Percentiles rank a stretch among this genome's conserved stretches.
Conservation (phyloP, 2,113 vertebrate genomes). For the Megaceryle maxima region DNA sequence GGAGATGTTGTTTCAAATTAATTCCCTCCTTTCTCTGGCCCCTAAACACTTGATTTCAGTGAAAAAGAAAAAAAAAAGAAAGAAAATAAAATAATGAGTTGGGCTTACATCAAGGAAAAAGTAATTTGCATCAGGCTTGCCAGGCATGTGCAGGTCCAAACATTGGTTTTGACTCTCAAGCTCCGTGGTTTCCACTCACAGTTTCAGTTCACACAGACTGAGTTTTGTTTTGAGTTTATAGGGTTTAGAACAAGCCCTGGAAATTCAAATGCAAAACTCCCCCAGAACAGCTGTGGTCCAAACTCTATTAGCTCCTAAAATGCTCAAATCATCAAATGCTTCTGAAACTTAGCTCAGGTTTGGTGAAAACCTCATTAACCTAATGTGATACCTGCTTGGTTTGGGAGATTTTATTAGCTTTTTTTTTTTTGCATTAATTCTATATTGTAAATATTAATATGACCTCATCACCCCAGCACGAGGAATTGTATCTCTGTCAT, state of each 20-base stretch:
- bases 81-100: not conserved
- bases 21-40: not conserved
- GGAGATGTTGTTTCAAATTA: not conserved
- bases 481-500: not conserved
- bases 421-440: not conserved
- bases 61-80: not conserved
- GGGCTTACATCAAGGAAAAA: not conserved
- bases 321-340: not conserved
- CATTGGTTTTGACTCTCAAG: not conserved
- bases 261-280: not conserved
- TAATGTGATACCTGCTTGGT: not conserved
- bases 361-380: not conserved
- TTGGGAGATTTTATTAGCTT: not conserved
- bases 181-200: not conserved
- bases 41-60: not conserved
- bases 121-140: not conserved
- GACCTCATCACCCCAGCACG: not conserved
- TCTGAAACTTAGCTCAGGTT: not conserved
- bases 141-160: not conserved
- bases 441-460: not conserved
- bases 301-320: not conserved
- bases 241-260: not conserved
- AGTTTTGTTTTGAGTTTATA: slow-evolving; percentile 4
- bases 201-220: not conserved
- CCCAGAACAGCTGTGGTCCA: not conserved